Evolutionary conservation across 2,888 invertebrate genomes (phyloP).

Genomic region (Epinotia brunnichana): DNA sequence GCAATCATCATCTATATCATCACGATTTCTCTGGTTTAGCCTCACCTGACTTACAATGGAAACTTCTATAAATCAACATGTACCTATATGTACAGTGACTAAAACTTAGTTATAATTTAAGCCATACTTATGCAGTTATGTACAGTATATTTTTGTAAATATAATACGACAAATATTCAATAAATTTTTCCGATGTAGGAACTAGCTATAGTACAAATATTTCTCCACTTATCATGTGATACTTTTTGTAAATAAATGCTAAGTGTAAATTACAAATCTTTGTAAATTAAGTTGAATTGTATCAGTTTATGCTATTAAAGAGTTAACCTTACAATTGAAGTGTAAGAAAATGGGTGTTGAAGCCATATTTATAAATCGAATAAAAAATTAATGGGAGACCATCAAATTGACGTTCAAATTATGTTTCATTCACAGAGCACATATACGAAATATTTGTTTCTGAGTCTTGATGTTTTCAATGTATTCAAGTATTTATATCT

Average conservation of each 20-base stretch:
- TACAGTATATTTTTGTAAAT: constrained; percentile 37
- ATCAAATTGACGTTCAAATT: neutral
- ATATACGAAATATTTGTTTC: no score
- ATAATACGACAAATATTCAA: constrained; percentile 17
- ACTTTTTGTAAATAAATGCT: constrained; percentile 44
- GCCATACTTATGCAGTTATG: constrained; percentile 29
- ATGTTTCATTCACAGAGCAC: no score
- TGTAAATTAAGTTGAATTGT: constrained; percentile 17
- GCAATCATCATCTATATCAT: no score
- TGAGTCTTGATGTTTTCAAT: no score
- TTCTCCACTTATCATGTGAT: constrained; percentile 52
- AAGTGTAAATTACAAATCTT: constrained; percentile 22
- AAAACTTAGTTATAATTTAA: constrained; percentile 19
- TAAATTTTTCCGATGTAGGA: constrained; percentile 42
- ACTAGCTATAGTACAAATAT: constrained; percentile 51
- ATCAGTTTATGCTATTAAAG: neutral
- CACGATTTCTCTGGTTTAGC: no score
- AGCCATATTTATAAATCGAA: neutral
- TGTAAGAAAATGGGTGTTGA: neutral
- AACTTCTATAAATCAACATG: neutral
- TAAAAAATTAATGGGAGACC: neutral
- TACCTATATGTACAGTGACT: neutral
- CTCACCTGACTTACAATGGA: neutral
- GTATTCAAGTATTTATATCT: no score
- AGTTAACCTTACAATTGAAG: neutral